These are phyloP conservation scores for Labia minor DNA, from an alignment of 2,888 invertebrate genomes.

Conservation along the genomic window DNA sequence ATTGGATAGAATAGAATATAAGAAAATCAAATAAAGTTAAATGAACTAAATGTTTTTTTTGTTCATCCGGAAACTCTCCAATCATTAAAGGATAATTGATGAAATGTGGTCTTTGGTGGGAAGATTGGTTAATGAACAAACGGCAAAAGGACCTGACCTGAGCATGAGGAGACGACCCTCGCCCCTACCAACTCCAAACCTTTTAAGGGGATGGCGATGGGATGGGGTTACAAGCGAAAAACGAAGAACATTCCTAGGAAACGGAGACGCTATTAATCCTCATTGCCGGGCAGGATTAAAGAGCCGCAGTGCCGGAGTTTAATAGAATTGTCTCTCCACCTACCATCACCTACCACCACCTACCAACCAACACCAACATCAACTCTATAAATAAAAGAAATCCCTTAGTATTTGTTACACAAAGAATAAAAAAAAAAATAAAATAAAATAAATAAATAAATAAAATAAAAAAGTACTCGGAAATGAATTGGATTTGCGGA, in stretches of 20 bases:
- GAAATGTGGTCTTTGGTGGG: background rate
- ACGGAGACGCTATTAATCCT: conserved; percentile 13
- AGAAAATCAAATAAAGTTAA: background rate
- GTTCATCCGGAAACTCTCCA: background rate
- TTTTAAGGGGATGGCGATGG: background rate
- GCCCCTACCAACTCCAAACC: background rate
- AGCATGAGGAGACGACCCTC: background rate
- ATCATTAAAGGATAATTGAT: conserved; percentile 2
- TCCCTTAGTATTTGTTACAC: background rate
- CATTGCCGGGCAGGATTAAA: background rate
- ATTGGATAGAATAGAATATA: no score
- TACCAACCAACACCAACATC: background rate
- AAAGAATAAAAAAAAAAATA: background rate
- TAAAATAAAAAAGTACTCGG: no score
- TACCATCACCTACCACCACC: background rate
- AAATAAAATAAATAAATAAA: no score
- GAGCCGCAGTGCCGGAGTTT: background rate
- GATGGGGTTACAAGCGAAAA: background rate
- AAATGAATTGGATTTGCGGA: background rate
- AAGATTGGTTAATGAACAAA: background rate
- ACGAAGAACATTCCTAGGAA: conserved; percentile 13
- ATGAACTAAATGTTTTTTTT: background rate
- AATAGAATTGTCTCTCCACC: background rate
- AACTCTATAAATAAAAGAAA: no score
- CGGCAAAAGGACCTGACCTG: conserved; percentile 1